Evolutionary conservation across 2,888 invertebrate species (phyloP).

Genomic region (Xestoiulus laeticollis): DNA sequence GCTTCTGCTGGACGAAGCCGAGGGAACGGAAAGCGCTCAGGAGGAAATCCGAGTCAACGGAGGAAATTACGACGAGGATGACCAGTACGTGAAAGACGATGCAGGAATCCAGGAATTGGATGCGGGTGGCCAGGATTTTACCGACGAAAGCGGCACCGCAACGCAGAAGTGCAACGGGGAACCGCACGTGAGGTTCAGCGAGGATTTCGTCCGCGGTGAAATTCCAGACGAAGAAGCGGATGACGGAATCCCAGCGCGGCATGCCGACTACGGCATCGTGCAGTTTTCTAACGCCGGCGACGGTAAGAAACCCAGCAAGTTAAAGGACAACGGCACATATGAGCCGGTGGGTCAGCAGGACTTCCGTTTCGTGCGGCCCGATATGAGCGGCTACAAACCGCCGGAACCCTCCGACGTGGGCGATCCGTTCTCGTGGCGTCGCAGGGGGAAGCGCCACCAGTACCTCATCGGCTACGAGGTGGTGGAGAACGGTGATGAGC

Average conservation of each 20-base stretch:
- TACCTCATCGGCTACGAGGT: conserved; percentile 33
- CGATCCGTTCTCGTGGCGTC: conserved; percentile 51
- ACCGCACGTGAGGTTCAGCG: conserved; percentile 7
- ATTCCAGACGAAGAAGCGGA: background rate
- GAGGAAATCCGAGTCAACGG: background rate
- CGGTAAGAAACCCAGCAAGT: background rate
- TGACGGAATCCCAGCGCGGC: background rate
- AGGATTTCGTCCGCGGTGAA: background rate
- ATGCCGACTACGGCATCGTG: conserved; percentile 13
- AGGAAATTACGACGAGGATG: background rate
- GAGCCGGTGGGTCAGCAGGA: conserved; percentile 50
- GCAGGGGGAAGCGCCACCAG: conserved; percentile 16
- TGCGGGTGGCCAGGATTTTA: background rate
- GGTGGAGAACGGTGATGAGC: background rate
- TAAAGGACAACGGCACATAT: background rate
- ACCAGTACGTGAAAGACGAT: background rate
- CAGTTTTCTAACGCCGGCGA: background rate
- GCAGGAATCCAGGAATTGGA: background rate
- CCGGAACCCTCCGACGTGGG: conserved; percentile 46
- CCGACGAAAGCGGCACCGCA: background rate
- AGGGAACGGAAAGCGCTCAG: background rate
- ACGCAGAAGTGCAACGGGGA: background rate
- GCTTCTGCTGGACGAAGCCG: conserved; percentile 48
- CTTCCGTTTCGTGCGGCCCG: background rate
- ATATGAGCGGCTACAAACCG: conserved; percentile 47